phyloP scores from a whole-genome alignment of 2,888 invertebrate species.

The Notocelia uddmanniana region DNA sequence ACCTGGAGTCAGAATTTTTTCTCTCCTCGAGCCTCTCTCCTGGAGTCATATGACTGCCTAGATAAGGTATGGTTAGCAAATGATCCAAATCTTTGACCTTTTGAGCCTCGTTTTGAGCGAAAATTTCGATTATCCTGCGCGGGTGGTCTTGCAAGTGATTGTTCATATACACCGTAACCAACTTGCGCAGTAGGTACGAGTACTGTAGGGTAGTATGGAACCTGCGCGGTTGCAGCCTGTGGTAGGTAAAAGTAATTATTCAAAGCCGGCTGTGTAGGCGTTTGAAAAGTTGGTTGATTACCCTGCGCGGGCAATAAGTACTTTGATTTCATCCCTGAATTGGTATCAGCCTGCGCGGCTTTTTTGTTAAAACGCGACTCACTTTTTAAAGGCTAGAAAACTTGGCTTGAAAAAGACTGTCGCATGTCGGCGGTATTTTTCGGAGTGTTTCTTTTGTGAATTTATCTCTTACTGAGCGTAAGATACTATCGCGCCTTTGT shows the following conservation, averaged over 20 bases:
- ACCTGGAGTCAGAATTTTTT: not conserved
- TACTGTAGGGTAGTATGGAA: not conserved
- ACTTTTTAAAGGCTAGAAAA: not conserved
- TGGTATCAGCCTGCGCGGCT: not conserved
- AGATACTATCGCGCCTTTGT: not conserved
- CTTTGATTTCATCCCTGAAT: not conserved
- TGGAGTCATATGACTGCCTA: not conserved
- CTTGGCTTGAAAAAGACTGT: not conserved
- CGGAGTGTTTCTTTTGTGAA: not conserved
- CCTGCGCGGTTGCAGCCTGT: constrained; percentile 3
- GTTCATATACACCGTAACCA: not conserved
- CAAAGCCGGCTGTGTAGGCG: not conserved
- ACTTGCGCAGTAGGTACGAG: not conserved
- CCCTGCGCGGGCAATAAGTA: constrained; percentile 5
- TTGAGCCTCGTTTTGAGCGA: not conserved
- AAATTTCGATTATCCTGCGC: constrained; percentile 1
- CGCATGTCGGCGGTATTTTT: constrained; percentile 1
- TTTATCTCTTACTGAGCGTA: not conserved
- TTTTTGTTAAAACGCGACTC: not conserved
- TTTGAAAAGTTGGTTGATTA: not conserved
- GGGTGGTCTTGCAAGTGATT: not conserved
- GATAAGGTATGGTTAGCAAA: not conserved
- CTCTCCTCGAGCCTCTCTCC: not conserved
- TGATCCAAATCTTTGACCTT: too few relatives aligned
- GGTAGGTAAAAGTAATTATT: constrained; percentile 1